Evolutionary conservation across 1,140 invertebrate genomes (phyloP), one percentile per base, ranked within the genome.

Genomic region (Hyles vespertilio): DNA sequence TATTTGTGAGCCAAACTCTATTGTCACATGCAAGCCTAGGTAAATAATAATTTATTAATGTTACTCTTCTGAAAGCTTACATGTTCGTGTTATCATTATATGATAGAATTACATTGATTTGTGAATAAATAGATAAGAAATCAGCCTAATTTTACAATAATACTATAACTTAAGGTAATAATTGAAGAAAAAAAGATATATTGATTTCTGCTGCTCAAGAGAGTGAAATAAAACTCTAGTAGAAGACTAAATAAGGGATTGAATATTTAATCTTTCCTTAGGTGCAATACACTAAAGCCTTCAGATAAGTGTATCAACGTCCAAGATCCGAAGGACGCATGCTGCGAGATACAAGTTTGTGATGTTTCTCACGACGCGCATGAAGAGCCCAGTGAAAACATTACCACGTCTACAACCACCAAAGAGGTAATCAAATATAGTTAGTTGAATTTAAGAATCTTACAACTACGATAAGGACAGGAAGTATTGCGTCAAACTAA

Each of bases 271-370:
- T 22, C 0, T 22, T 9, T 43, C 54, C 36, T 22, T 74, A 93
- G 92, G 69, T 93, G 92, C 74, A 90, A 89, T 4, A 87, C 88
- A 3, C 70, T 89, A 8, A 81, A 84, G 45, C 89, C 77, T 59
- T 91, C 91, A 8, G 94, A 95, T 36, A 91, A 93, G 64, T 96
- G 95, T 74, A 91, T 95, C 10, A 92, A 93, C 69, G 91, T 95
- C 0, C 92, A 92, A 66, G 94, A 96, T 79, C 92, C 94, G 4
- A 92, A 93, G 10, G 96, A 98, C 79, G 80, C 93, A 1, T 97
- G 96, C 75, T 97, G 96, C 70, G 95, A 94, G 46, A 92, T 96
- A 62, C 93, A 96, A 51, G 88, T 96, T 1, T 97, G 96, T 74
- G 95, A 96, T 69, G 94, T 96, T 2, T 94, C 93, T 2, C 86